Base-by-base conservation (phyloP, 2,113 vertebrate species). In the Odobenus rosmarus region DNA sequence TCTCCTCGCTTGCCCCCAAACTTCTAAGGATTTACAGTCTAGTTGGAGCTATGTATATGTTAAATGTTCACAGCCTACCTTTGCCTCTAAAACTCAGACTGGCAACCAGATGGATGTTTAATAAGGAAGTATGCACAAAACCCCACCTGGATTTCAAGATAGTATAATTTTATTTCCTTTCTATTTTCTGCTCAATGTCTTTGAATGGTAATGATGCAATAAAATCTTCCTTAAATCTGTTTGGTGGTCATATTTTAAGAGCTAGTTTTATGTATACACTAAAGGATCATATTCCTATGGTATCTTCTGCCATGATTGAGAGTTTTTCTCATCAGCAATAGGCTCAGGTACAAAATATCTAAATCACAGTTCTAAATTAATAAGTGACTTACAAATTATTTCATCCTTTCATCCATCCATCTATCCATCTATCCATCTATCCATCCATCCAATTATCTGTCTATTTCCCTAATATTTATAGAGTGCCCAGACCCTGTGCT, bases 101-200 rank as follows among this genome's bases (percentile, higher is more conserved):
- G 61, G n/a, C 33, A 90, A 57, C 12, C 42, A 90, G 39, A 90
- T 76, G 59, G n/a, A 90, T 57, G 28, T 74, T 97, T 93, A 88
- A n/a, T 77, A 16, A 90, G 83, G 9, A 92, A 86, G 39, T 64
- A 84, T 49, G 24, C 46, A 69, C 24, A 88, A 71, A 97, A 93
- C 46, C 24, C 57, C 42, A 84, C 49, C 36, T 81, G 59, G 6
- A 96, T 88, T 94, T 82, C 24, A 86, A 95, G 36, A 71, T 6
- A 74, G 72, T 77, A 64, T 92, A 77, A 64, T 92, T 95, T 95
- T 89, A 88, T 97, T 93, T 93, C n/a, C 42, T 79, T 67, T 93
- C 49, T 81, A 90, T 93, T 85, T 91, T 92, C 28, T 95, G 46
- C 67, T 96, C 46, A 93, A 46, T 86, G 42, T 42, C 77, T 96